Evolutionary conservation across 1,140 invertebrate genomes (phyloP), one percentile per base, ranked within the genome.

Genomic region (Teleogryllus occipitalis): DNA sequence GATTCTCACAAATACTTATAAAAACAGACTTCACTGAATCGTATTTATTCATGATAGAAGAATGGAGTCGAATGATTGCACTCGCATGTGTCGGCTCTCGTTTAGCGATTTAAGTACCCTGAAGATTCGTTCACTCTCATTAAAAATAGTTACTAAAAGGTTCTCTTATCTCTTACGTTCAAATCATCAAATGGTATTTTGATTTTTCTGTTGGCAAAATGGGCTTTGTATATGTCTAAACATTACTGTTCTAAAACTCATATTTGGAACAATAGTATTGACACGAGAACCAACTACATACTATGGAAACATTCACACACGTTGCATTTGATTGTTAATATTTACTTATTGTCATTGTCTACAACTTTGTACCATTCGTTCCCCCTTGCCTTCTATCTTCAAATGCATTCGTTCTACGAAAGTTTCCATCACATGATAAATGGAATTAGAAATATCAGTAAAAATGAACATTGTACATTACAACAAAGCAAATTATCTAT

Each of bases 401-500:
- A 39, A 39, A 39, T 39, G 27, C 27, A 39, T 39, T 39, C 27
- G 27, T 39, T 5, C 27, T 39, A 39, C 27, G 27, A 39, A 65
- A 65, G 54, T 14, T 65, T 65, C 54, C 54, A 65, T 65, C 10
- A 18, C 18, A 65, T 14, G 18, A 65, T 65, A 65, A 65, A 65
- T 18, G 10, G 54, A 65, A 65, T 65, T 65, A 65, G 54, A 65
- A 7, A 65, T 65, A 65, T 18, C 18, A 18, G 18, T 14, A 65
- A 65, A 65, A 65, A 65, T 65, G 54, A 65, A 65, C 54, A 65
- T 65, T 65, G 54, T 65, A 65, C 54, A 65, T 65, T 65, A 65
- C 54, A 18, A 14, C 54, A 65, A 65, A 65, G 54, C 54, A 65
- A 65, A 65, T 14, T 65, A 18, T 65, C 54, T 65, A 65, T 65